Evolutionary conservation across 2,888 invertebrate genomes (phyloP), one percentile per base, ranked within the genome.

Genomic region (Callosobruchus maculatus): DNA sequence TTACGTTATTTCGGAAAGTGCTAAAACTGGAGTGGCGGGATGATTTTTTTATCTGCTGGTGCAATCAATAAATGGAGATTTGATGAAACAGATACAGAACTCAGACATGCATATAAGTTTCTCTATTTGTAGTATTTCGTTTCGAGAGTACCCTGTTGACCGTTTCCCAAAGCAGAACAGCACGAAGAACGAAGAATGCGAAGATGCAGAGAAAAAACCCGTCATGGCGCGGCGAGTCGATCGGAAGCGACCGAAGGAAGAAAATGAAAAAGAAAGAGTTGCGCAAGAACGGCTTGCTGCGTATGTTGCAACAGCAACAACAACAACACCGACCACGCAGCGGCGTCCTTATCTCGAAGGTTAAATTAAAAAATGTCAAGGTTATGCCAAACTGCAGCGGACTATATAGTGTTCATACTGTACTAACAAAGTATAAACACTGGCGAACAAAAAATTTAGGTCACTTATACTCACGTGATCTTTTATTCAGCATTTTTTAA

Each of bases 251-350:
- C 49, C 49, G 18, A 13, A 49, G 49, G 13, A 49, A 49, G 49
- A 49, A 49, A 49, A 49, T 49, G 49, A 73, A 73, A 73, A 70
- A 73, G 68, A 67, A 70, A 69, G 73, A 73, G 70, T 73, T 73
- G 70, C 73, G 73, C 73, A 73, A 73, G 70, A 70, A 66, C 70
- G 68, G 67, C 67, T 49, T 49, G 49, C 49, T 49, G 49, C 18
- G 49, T 49, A 49, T 49, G 49, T 49, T 49, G 49, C 49, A 49
- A 49, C 49, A 49, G 49, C 49, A 7, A 49, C 49, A 49, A 49
- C 49, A 49, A 49, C 49, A 49, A 18, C 49, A 49, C n/a, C n/a
- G n/a, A 49, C 49, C 4, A 49, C 18, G 49, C 49, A 49, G 49
- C 13, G 49, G 49, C 49, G 49, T 49, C 1, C 49, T 49, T 49